Evolutionary conservation across 2,888 invertebrate species (phyloP), one percentile per base, ranked within the genome.

Genomic region (Drosophila borealis): DNA sequence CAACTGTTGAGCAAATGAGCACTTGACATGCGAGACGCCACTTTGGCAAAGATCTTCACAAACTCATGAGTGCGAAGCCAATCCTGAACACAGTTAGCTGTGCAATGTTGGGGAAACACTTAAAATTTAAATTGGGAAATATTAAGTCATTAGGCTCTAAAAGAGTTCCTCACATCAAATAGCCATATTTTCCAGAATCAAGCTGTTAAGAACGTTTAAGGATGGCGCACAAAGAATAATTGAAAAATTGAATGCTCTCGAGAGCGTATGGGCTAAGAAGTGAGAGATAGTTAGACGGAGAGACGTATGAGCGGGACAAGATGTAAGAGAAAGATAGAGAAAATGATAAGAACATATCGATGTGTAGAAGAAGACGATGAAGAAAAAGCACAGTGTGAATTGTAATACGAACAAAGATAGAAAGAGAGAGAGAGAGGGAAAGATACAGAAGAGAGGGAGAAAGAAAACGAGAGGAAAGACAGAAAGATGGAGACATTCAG

Each of bases 11-110:
- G 71, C 62, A 74, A 78, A 82, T 80, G 82, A 65, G 68, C 66
- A 56, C 48, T 70, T 78, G 80, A 80, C 81, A 85, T 82, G 81
- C 85, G 61, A 82, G 65, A 39, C 60, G 63, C 62, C 78, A 71
- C 69, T 81, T 84, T 79, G 51, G 60, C 48, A 17, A 55, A 37
- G 33, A 64, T 36, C 55, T 54, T 46, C 48, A 34, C 33, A 50
- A 48, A 59, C 33, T 41, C 57, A 50, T 25, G 50, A 57, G 45
- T 44, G 39, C 19, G 48, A 13, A 29, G 29, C 13, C 19, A 49
- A 51, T 65, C 51, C 50, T 14, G n/a, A 34, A 21, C 29, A 10
- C 36, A 41, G 21, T 57, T 49, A 66, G 33, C 33, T 29, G 29
- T 2, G 29, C 29, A 29, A 29, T 5, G 36, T 36, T 42, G 8